Evolutionary conservation across 2,113 vertebrate species (phyloP), one percentile per base, ranked within the genome.

Genomic region (Platysternon megacephalum): DNA sequence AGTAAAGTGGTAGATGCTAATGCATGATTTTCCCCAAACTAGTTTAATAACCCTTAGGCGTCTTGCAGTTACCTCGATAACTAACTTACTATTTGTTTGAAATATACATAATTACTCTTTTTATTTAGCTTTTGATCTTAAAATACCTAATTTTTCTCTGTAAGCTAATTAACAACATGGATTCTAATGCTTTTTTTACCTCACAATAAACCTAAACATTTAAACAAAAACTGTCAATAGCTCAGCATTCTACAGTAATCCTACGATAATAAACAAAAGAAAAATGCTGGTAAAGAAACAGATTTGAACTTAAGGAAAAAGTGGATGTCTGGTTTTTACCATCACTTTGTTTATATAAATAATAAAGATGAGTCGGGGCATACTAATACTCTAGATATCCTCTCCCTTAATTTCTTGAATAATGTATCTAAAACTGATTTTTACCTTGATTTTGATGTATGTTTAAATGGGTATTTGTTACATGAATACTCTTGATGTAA

Each of bases 401-500:
- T 82, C 9, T 86, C 95, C 14, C 3, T 53, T 11, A 84, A 11
- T 76, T 82, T 29, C 1, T 51, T 68, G 8, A 35, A 90, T 93
- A 91, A 28, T 1, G 21, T 32, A n/a, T 1, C 8, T 95, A 84
- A 39, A 39, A 14, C 26, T 16, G 26, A 44, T 44, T 46, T 44
- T 76, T 42, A 1, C 16, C 82, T 86, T 95, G 13, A 5, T 48
- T 78, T 53, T 95, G 10, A 24, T 89, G 82, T 85, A 88, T 48
- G 35, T 88, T 42, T 44, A 86, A 82, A n/a, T 88, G 0, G 87
- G 53, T 85, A 82, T 76, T 42, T 53, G 39, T 53, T 1, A 81
- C 68, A 93, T 93, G 12, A 91, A 55, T 81, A 39, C 80, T 10
- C 17, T 86, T 96, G 89, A 95, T 82, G 29, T 26, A 82, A 53